Evolutionary conservation across 2,113 vertebrate genomes (phyloP).

Genomic region (Hemibagrus wyckioides): DNA sequence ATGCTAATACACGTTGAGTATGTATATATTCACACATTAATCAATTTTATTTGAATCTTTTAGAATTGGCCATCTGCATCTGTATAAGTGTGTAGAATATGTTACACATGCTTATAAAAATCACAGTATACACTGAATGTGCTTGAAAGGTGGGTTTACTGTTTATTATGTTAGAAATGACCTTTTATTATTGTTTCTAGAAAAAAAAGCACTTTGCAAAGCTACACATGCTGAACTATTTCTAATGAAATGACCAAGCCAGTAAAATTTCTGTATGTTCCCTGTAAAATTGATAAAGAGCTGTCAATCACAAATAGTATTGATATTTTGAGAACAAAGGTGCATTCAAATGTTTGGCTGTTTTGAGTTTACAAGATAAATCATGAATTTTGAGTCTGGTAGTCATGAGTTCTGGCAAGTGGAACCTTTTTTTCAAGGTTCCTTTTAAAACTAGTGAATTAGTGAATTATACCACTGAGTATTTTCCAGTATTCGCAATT

Average conservation of each 20-base stretch:
- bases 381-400: neutral
- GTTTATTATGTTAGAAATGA: slow-evolving; percentile 36
- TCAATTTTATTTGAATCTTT: neutral
- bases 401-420: neutral
- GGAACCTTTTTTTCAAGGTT: neutral
- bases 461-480: neutral
- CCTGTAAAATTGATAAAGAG: slow-evolving; percentile 28
- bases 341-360: slow-evolving; percentile 32
- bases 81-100: slow-evolving; percentile 9
- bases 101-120: neutral
- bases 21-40: neutral
- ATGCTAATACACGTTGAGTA: neutral
- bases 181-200: slow-evolving; percentile 8
- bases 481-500: neutral
- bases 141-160: slow-evolving; percentile 54
- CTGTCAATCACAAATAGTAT: slow-evolving; percentile 32
- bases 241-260: slow-evolving; percentile 41
- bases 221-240: slow-evolving; percentile 45
- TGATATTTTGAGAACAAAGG: slow-evolving; percentile 38
- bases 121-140: slow-evolving; percentile 15
- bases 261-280: slow-evolving; percentile 36
- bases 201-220: slow-evolving; percentile 63
- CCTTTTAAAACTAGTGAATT: neutral
- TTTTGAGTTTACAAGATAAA: slow-evolving; percentile 26
- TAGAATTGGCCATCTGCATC: slow-evolving; percentile 5